Conservation (phyloP, 2,113 vertebrate genomes). For the Ceyx margarethae region DNA sequence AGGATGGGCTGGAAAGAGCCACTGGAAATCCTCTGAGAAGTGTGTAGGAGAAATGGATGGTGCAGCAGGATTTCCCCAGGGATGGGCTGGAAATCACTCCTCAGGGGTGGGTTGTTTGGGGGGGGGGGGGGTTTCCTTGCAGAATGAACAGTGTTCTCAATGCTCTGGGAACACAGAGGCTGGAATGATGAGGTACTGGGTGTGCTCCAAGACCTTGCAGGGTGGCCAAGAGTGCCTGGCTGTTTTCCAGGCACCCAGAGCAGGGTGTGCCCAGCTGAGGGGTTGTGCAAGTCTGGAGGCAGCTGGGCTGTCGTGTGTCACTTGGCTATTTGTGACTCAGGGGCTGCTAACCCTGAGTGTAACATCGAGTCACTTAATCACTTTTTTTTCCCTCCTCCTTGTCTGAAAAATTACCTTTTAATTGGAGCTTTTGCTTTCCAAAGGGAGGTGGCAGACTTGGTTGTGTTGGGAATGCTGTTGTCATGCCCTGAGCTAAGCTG, state of each 20-base stretch:
- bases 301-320: not conserved
- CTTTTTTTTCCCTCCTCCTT: not conserved
- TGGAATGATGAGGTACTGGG: not conserved
- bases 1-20: not conserved
- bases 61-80: too few species aligned
- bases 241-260: not conserved
- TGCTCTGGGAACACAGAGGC: not conserved
- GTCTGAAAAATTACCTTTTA: not conserved
- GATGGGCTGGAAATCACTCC: not conserved
- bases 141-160: not conserved
- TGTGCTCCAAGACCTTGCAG: not conserved
- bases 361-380: not conserved
- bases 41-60: not conserved
- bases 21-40: not conserved
- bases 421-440: not conserved
- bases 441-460: not conserved
- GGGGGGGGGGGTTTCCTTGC: not conserved
- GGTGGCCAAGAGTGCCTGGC: fast-evolving
- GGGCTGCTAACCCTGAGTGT: not conserved
- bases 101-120: not conserved
- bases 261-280: not conserved
- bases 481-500: not conserved
- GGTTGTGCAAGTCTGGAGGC: not conserved
- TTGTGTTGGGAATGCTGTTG: not conserved
- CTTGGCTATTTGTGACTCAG: not conserved